Percentiles rank a stretch among this genome's conserved stretches.
phyloP scores from a whole-genome alignment of 2,888 invertebrate genomes.

The Acleris laterana region DNA sequence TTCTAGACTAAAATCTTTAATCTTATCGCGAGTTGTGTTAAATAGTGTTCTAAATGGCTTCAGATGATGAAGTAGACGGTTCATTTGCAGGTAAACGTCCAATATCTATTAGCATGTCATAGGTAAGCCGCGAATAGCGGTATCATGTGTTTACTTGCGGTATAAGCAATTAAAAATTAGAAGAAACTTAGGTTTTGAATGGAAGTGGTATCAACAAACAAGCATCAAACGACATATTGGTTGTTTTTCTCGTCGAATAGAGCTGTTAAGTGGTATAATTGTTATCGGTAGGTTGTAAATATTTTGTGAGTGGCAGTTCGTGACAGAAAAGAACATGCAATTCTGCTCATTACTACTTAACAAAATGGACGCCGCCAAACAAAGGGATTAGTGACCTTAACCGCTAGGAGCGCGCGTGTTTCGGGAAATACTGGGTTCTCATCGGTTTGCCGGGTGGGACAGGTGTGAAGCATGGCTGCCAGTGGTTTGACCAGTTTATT shows the following conservation, averaged over 20 bases:
- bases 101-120: slow-evolving; percentile 81
- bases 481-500: slow-evolving; percentile 76
- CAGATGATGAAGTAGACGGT: slow-evolving; percentile 94
- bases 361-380: slow-evolving; percentile 92
- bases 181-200: slow-evolving; percentile 59
- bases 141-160: slow-evolving; percentile 86
- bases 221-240: slow-evolving; percentile 17
- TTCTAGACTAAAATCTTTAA: slow-evolving; percentile 74
- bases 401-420: slow-evolving; percentile 75
- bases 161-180: slow-evolving; percentile 81
- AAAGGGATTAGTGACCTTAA: slow-evolving; percentile 88
- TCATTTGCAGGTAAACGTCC: slow-evolving; percentile 91
- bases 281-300: slow-evolving; percentile 78
- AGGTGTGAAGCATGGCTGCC: slow-evolving; percentile 54
- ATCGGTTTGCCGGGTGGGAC: slow-evolving; percentile 55
- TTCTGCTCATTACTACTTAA: slow-evolving; percentile 88
- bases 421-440: slow-evolving; percentile 55
- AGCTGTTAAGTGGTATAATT: slow-evolving; percentile 60
- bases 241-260: slow-evolving; percentile 15
- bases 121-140: slow-evolving; percentile 85
- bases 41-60: slow-evolving; percentile 88
- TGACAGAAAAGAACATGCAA: slow-evolving; percentile 87
- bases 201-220: slow-evolving; percentile 44
- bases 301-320: slow-evolving; percentile 82
- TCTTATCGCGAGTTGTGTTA: slow-evolving; percentile 66